These are phyloP conservation scores for Diabrotica undecimpunctata DNA, from an alignment of 1,140 invertebrate genomes.

Conservation along the genomic window DNA sequence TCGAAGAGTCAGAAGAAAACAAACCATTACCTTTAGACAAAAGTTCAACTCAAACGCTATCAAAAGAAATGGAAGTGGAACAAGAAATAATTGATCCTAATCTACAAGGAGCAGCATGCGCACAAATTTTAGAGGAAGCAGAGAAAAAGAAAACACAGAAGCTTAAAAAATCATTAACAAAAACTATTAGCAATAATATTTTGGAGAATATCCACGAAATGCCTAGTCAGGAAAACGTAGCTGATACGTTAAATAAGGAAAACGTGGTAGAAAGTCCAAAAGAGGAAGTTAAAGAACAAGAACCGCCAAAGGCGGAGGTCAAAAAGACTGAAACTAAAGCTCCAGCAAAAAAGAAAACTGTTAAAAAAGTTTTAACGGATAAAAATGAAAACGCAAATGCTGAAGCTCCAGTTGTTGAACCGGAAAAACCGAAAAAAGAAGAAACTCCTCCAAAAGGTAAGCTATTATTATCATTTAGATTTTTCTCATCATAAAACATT, in stretches of 20 bases:
- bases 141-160: slow-evolving; percentile 44
- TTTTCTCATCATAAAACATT: too few species aligned
- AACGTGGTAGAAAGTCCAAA: slow-evolving; percentile 36
- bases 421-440: slow-evolving; percentile 44
- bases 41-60: slow-evolving; percentile 45
- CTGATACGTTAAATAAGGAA: slow-evolving; percentile 46
- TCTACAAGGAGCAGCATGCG: slow-evolving; percentile 43
- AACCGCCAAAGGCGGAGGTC: slow-evolving; percentile 29
- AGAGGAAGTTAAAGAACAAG: slow-evolving; percentile 22
- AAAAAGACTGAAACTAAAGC: slow-evolving; percentile 35
- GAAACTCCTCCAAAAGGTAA: slow-evolving; percentile 36
- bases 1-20: slow-evolving; percentile 36
- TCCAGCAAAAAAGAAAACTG: slow-evolving; percentile 35
- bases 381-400: slow-evolving; percentile 42
- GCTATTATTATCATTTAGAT: slow-evolving; percentile 23
- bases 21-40: slow-evolving; percentile 38
- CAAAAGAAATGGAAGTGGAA: slow-evolving; percentile 39
- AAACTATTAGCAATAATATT: slow-evolving; percentile 37
- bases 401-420: slow-evolving; percentile 33
- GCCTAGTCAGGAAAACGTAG: slow-evolving; percentile 41
- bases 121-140: slow-evolving; percentile 44
- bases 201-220: slow-evolving; percentile 43
- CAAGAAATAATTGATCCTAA: slow-evolving; percentile 35
- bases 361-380: slow-evolving; percentile 43
- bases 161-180: slow-evolving; percentile 39